phyloP scores from a whole-genome alignment of 2,113 vertebrate genomes.

The Hydrochoerus hydrochaeris region DNA sequence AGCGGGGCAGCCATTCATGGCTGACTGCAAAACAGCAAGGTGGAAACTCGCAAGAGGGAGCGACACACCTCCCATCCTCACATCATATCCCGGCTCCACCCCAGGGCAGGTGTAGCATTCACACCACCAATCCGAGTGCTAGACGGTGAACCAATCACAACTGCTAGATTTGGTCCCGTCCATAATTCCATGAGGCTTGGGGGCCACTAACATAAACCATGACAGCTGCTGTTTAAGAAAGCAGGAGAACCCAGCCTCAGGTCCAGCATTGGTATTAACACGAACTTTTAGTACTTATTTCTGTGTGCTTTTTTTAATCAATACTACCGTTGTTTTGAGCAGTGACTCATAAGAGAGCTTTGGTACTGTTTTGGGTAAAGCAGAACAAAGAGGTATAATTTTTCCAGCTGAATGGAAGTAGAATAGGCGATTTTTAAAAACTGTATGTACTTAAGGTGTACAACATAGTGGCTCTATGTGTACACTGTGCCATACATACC shows the following conservation, averaged over 20 bases:
- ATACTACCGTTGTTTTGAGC: background rate
- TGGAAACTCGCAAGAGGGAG: too few relatives aligned
- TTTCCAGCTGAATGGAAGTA: background rate
- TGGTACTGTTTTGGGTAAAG: background rate
- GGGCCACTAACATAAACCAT: too few relatives aligned
- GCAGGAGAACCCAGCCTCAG: background rate
- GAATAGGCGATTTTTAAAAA: background rate
- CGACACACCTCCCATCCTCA: too few relatives aligned
- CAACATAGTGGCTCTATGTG: background rate
- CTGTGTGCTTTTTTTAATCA: slow-evolving; percentile 21
- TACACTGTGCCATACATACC: background rate
- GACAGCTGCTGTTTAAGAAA: background rate
- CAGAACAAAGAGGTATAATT: background rate
- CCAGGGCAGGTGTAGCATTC: too few relatives aligned
- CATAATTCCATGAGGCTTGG: too few relatives aligned
- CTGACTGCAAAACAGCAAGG: too few relatives aligned
- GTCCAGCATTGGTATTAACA: background rate
- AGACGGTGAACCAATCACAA: too few relatives aligned
- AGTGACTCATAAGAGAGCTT: background rate
- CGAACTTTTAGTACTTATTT: background rate
- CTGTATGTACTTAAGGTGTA: background rate
- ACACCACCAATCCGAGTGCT: too few relatives aligned
- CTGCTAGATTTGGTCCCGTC: too few relatives aligned
- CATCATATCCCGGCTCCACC: too few relatives aligned
- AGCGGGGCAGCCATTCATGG: too few relatives aligned